Percentiles rank a stretch among this genome's conserved stretches.
Conservation (phyloP, 1,140 invertebrate species). For the Procambarus virginalis region DNA sequence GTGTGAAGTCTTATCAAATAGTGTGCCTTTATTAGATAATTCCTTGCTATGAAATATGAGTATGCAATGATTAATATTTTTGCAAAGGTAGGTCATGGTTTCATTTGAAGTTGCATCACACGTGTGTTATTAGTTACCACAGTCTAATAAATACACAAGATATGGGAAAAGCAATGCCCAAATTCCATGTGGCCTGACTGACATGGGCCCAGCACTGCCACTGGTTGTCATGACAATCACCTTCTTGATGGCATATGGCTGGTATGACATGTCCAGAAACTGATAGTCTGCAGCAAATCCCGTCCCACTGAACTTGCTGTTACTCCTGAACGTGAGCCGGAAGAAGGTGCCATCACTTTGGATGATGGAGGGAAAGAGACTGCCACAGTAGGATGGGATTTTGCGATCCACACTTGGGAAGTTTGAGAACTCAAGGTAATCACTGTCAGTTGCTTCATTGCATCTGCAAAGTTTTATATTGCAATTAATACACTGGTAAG, state of each 20-base stretch:
- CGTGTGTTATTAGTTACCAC: too few relatives aligned
- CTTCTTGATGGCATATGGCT: constrained; percentile 23
- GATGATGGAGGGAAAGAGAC: neutral
- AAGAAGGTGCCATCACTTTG: constrained; percentile 30
- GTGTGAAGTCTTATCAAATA: too few relatives aligned
- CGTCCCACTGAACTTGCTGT: constrained; percentile 27
- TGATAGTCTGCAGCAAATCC: constrained; percentile 30
- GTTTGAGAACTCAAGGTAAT: constrained; percentile 34
- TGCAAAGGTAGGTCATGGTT: too few relatives aligned
- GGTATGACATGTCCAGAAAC: constrained; percentile 24
- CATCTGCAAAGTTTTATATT: neutral
- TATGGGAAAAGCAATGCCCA: too few relatives aligned
- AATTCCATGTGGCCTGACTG: too few relatives aligned
- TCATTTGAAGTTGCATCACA: too few relatives aligned
- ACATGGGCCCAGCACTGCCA: neutral
- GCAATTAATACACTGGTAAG: too few relatives aligned
- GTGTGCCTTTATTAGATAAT: too few relatives aligned
- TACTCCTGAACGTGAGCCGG: constrained; percentile 24
- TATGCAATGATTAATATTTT: too few relatives aligned
- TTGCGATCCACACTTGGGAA: constrained; percentile 24
- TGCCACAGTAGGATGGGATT: constrained; percentile 29
- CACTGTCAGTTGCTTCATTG: constrained; percentile 6
- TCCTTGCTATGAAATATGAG: too few relatives aligned
- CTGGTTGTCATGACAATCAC: constrained; percentile 5
- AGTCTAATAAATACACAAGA: too few relatives aligned